These are phyloP conservation scores for Macropis europaea DNA, from an alignment of 2,888 invertebrate species.

Conservation along the genomic window DNA sequence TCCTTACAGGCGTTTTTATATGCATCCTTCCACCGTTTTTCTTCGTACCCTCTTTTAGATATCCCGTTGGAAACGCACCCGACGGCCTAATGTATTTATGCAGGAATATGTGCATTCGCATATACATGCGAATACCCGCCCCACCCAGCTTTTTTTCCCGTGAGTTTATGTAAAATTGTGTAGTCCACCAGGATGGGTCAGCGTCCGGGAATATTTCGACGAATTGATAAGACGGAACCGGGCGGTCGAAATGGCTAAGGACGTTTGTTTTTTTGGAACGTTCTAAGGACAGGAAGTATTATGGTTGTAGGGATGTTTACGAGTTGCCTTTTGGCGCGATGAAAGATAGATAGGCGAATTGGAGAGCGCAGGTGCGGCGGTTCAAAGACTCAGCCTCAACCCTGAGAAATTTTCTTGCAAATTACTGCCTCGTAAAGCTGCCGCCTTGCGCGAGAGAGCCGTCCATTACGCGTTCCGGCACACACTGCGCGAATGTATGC, in stretches of 20 bases:
- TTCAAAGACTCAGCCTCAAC: slow-evolving; percentile 10
- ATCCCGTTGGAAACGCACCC: slow-evolving; percentile 59
- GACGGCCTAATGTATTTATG: slow-evolving; percentile 74
- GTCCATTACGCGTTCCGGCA: slow-evolving; percentile 34
- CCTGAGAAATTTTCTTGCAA: slow-evolving; percentile 53
- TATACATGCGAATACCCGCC: slow-evolving; percentile 59
- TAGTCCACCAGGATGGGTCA: background rate
- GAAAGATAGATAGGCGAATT: background rate
- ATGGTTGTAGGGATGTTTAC: too few relatives aligned
- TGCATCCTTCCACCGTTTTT: slow-evolving; percentile 42
- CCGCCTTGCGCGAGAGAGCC: slow-evolving; percentile 15
- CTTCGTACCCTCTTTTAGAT: slow-evolving; percentile 32
- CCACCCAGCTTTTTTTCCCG: slow-evolving; percentile 34
- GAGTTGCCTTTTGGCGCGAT: background rate
- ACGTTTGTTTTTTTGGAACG: too few relatives aligned
- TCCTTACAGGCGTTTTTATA: slow-evolving; percentile 76
- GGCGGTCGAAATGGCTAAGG: too few relatives aligned
- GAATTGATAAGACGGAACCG: too few relatives aligned
- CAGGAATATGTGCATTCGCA: slow-evolving; percentile 75
- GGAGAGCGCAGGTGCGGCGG: slow-evolving; percentile 1
- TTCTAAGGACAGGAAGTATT: too few relatives aligned
- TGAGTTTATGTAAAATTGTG: slow-evolving; percentile 63
- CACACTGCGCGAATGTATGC: slow-evolving; percentile 21
- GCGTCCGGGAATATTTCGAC: background rate
- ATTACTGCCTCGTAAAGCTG: slow-evolving; percentile 61